Evolutionary conservation across 1,140 invertebrate genomes (phyloP), one percentile per base, ranked within the genome.

Genomic region (Drosophila tristis): DNA sequence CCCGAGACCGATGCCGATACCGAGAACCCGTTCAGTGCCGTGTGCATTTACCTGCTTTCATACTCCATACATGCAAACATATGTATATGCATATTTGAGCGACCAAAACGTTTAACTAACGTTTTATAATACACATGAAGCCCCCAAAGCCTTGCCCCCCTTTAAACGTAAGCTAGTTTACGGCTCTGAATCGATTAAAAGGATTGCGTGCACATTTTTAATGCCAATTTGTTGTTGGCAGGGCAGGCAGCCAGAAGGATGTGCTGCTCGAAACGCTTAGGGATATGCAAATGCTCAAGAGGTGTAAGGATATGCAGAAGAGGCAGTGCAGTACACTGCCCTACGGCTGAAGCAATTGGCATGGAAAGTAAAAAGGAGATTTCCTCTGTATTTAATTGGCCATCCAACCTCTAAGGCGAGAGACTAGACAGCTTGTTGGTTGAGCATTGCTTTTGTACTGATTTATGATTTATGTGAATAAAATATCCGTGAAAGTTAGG

Each of bases 171-270:
- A 20, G 42, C 65, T 39, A 54, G 31, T 63, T 74, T 43, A 70
- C 58, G 54, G 7, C 55, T 13, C 11, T 85, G 51, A 79, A 85
- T 75, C 75, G 65, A 80, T 84, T 80, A 80, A 79, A 75, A 66
- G 65, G 61, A 76, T 75, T 79, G 80, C 79, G 57, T 74, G 71
- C 59, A 79, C 57, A 84, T 71, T 75, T 84, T 84, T 56, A 79
- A 79, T 84, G 71, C 56, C 80, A 79, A 72, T 56, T 74, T 75
- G 61, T 65, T 11, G 44, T 65, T 8, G 44, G 56, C 20, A n/a
- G 42, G n/a, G 47, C 23, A 25, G 29, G 31, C 43, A 45, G 53
- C 29, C 61, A 35, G 39, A 7, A 70, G 47, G 57, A 64, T 72
- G 65, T 29, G 23, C 31, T 35, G 31, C 31, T 35, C 31, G 31